phyloP scores from a whole-genome alignment of 2,888 invertebrate genomes.

The Drosophila prolongata region DNA sequence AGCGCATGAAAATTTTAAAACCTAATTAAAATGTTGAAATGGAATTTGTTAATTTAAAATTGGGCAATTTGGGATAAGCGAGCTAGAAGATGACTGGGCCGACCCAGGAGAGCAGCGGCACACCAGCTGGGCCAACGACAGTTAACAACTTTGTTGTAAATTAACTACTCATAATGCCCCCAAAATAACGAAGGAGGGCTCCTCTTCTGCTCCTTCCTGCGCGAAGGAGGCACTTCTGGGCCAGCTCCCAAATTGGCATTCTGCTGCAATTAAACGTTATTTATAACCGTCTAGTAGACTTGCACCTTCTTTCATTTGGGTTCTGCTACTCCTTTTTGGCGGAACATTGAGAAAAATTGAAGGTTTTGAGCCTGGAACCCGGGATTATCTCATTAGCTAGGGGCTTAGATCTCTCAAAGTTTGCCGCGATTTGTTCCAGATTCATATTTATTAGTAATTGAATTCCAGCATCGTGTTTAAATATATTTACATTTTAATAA shows the following conservation, averaged over 20 bases:
- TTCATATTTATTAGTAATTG: too few relatives aligned
- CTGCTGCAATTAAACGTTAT: constrained; percentile 82
- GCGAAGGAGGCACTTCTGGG: constrained; percentile 22
- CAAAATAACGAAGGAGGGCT: constrained; percentile 20
- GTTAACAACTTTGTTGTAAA: constrained; percentile 79
- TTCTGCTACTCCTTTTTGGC: not conserved
- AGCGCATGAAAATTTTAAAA: constrained; percentile 79
- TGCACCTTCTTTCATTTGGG: not conserved
- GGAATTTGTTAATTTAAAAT: constrained; percentile 81
- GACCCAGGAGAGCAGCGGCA: constrained; percentile 20
- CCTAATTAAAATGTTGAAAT: constrained; percentile 81
- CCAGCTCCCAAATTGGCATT: constrained; percentile 71
- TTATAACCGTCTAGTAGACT: constrained; percentile 76
- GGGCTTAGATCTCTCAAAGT: too few relatives aligned
- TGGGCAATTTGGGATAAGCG: constrained; percentile 66
- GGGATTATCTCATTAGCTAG: too few relatives aligned
- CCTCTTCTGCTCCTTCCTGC: not conserved
- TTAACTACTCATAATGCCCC: constrained; percentile 79
- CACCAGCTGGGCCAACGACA: constrained; percentile 54
- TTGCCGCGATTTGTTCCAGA: too few relatives aligned
- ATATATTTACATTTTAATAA: too few relatives aligned
- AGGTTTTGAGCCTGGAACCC: too few relatives aligned
- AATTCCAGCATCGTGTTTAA: too few relatives aligned
- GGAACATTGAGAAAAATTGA: not conserved
- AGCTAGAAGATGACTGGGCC: constrained; percentile 50